These are phyloP conservation scores for Lasioglossum malachurum DNA, from an alignment of 2,888 invertebrate genomes.

Conservation along the genomic window DNA sequence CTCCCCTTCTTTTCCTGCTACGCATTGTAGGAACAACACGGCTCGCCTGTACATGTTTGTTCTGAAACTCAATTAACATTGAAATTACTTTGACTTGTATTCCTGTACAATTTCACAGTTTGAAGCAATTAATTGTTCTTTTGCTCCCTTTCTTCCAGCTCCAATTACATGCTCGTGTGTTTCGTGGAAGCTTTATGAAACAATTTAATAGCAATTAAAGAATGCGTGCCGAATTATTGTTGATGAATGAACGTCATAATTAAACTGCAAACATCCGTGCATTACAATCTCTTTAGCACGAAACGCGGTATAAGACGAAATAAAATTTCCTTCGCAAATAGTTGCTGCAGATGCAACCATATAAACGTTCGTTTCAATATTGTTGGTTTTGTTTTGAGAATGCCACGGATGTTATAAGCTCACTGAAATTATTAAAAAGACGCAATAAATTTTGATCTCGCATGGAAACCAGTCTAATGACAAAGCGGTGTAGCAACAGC, in stretches of 20 bases:
- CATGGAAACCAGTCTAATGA: background rate
- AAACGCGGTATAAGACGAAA: background rate
- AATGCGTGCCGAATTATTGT: background rate
- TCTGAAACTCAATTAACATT: background rate
- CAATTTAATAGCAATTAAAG: background rate
- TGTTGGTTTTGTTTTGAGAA: too few species aligned
- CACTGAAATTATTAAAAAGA: background rate
- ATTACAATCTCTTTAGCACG: background rate
- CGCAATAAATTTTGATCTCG: background rate
- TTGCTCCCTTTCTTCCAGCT: background rate
- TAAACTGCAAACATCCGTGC: background rate
- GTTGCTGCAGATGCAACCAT: too few species aligned
- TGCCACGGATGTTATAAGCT: too few species aligned
- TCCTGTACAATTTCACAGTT: background rate
- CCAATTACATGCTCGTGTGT: background rate
- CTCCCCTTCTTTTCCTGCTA: too few species aligned
- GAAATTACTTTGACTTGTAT: background rate
- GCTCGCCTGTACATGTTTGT: background rate
- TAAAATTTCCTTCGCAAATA: background rate
- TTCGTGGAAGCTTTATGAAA: background rate
- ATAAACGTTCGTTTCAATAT: too few species aligned
- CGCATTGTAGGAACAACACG: background rate
- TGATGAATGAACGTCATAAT: background rate
- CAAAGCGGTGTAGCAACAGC: background rate
- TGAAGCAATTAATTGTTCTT: background rate